Evolutionary conservation across 2,888 invertebrate species (phyloP), one percentile per base, ranked within the genome.

Genomic region (Endomychus coccineus): DNA sequence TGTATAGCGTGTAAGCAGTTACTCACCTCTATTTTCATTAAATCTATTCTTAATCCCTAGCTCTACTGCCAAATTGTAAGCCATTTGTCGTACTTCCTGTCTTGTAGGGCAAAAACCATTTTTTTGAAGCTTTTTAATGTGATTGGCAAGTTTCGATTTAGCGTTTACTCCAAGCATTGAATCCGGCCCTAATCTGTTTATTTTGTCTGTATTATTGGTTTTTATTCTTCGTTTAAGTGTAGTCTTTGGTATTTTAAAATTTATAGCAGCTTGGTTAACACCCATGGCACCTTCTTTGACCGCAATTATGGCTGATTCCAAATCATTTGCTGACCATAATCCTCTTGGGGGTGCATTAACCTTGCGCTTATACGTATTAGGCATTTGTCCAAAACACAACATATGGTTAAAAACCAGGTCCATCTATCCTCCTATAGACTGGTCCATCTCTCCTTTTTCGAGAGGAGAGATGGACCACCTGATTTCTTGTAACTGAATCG

Each of bases 91-190:
- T 2, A 46, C 44, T 2, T 25, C 17, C 6, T 21, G 27, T 32
- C 43, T 14, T 7, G 39, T 42, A 17, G 41, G 36, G 7, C 38
- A 39, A 40, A 44, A 46, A n/a, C 46, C 44, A 11, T n/a, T 10
- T 23, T 29, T 35, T 44, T 46, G 44, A 3, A 46, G 7, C 27
- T 44, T 40, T 27, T 36, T 27, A 9, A 44, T 42, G 24, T 44
- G 42, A 3, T 9, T n/a, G 6, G 24, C 19, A 10, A 41, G 16
- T 36, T 41, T 36, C 23, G 14, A 15, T 24, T 38, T 34, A 10
- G 16, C 31, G 32, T 16, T 12, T 13, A 30, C 30, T 7, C 38
- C 38, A 16, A 41, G 31, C n/a, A 16, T 13, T 9, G 37, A 39
- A 16, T 1, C 9, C n/a, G 39, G 39, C 5, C 36, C 42, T 14